Evolutionary conservation across 2,888 invertebrate species (phyloP), one percentile per base, ranked within the genome.

Genomic region (Pycnomerus fuliginosus): DNA sequence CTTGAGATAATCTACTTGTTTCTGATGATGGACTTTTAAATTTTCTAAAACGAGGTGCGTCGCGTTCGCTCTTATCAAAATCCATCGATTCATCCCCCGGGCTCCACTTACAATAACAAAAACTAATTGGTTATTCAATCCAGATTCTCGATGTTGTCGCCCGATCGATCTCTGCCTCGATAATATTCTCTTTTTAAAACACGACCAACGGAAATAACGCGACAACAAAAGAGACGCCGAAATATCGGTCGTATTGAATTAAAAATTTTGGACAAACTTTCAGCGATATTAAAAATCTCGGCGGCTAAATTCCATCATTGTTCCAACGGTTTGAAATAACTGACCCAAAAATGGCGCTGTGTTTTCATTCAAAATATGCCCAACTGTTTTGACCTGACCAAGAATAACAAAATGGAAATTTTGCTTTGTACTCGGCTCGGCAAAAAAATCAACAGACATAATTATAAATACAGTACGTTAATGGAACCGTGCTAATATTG

Each of bases 1-100:
- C 52, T 54, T 52, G 53, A 54, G 55, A 58, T 58, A 58, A 58
- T 58, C 57, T 55, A 49, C 48, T 58, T 55, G 53, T 55, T 53
- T 52, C 49, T 55, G 52, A 52, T 53, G 55, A 55, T 49, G 49
- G 53, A 57, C 55, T 57, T 57, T 58, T 54, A 20, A 7, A 7
- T 53, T 53, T 52, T 50, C 50, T 47, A 44, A 49, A 41, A 41
- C n/a, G n/a, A n/a, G n/a, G n/a, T 5, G 32, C 13, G 16, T 17
- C 16, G 10, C n/a, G 10, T 2, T 16, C 8, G 11, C 16, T 32
- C 16, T 35, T 30, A 40, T 24, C 40, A 23, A 38, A 44, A 38
- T 30, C 40, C 22, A 29, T 35, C 35, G 39, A 39, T 43, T 37
- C 32, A 35, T 35, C 40, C 33, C 27, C 33, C 12, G 15, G 39